Percentiles rank a stretch among this genome's conserved stretches.
Evolutionary conservation across 1,140 invertebrate genomes (phyloP).

Genomic region (Ericerus pela): DNA sequence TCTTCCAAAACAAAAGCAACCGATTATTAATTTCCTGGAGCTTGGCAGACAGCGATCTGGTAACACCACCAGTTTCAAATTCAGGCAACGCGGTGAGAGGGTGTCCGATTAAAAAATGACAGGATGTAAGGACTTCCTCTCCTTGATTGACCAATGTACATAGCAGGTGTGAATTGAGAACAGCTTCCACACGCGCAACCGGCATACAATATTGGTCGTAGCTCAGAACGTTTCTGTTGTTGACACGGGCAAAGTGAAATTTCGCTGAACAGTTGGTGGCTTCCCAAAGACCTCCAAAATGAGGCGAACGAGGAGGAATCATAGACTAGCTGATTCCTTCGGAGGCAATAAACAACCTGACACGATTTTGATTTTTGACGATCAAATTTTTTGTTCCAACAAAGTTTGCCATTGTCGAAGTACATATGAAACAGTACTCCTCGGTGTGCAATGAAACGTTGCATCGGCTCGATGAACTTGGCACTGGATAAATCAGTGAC

Average conservation of each 20-base stretch:
- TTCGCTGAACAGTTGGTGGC: constrained; percentile 25
- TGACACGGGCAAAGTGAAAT: constrained; percentile 19
- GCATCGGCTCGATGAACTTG: constrained; percentile 23
- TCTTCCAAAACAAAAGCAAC: background rate
- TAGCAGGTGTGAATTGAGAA: too few species aligned
- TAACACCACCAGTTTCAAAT: background rate
- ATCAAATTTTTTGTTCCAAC: background rate
- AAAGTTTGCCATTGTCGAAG: too few species aligned
- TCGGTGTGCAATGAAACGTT: constrained; percentile 26
- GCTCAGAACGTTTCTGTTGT: constrained; percentile 16
- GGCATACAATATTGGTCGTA: constrained; percentile 20
- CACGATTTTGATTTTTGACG: background rate
- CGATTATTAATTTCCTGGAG: background rate
- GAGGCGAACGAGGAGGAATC: constrained; percentile 23
- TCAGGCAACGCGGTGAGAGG: too few species aligned
- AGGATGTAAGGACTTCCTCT: too few species aligned
- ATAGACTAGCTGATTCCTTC: constrained; percentile 23
- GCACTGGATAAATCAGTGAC: constrained; percentile 17
- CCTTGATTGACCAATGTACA: too few species aligned
- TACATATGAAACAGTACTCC: too few species aligned
- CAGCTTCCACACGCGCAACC: too few species aligned
- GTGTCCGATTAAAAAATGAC: too few species aligned
- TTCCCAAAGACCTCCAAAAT: constrained; percentile 28
- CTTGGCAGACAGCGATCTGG: background rate
- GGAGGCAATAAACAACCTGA: background rate